Conservation (phyloP, 2,888 invertebrate species). For the Torymus auratus region DNA sequence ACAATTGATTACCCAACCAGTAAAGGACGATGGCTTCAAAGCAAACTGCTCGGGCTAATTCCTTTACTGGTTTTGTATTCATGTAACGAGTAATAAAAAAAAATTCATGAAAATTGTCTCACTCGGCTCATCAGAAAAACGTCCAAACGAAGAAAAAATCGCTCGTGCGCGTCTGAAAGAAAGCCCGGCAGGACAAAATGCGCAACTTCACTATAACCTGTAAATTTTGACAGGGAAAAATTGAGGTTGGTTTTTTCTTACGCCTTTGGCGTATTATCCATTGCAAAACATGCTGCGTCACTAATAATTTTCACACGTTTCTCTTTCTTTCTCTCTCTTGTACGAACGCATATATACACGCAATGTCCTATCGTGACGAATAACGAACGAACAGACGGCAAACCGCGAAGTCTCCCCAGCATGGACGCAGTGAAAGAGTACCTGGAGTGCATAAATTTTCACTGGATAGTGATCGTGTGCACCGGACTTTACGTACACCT, state of each 20-base stretch:
- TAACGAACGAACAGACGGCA: neutral
- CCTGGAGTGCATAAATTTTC: slow-evolving; percentile 68
- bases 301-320: no score
- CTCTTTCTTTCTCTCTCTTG: no score
- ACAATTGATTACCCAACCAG: slow-evolving; percentile 47
- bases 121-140: no score
- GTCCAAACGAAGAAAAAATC: no score
- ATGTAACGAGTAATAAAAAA: neutral
- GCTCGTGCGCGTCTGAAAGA: no score
- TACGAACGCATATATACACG: no score
- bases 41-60: slow-evolving; percentile 30
- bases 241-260: slow-evolving; percentile 44
- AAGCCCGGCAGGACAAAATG: slow-evolving; percentile 12
- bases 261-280: neutral
- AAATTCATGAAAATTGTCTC: no score
- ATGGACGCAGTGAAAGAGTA: slow-evolving; percentile 71
- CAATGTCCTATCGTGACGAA: no score
- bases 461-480: slow-evolving; percentile 71
- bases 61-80: neutral
- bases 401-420: neutral
- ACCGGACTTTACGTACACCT: slow-evolving; percentile 74
- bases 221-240: slow-evolving; percentile 18
- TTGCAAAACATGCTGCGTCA: no score
- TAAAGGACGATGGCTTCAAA: slow-evolving; percentile 46
- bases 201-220: slow-evolving; percentile 17